phyloP scores from a whole-genome alignment of 2,888 invertebrate species.

The Andrena flavipes region DNA sequence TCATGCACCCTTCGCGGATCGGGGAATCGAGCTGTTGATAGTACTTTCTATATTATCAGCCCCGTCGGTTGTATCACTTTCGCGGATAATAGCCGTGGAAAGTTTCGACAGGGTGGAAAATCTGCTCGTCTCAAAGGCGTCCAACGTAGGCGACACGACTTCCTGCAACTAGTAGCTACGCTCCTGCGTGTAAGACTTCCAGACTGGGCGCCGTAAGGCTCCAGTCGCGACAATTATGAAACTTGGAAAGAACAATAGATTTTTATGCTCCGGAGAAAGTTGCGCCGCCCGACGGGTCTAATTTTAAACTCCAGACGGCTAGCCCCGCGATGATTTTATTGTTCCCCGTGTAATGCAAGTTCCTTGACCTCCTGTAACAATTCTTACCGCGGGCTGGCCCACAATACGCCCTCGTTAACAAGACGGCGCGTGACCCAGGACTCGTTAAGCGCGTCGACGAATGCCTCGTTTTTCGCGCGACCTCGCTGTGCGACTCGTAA shows the following conservation, averaged over 20 bases:
- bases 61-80: not conserved
- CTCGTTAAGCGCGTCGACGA: conserved; percentile 20
- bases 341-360: conserved; percentile 40
- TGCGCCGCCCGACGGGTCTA: conserved; percentile 21
- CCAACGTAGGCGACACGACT: not conserved
- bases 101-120: not conserved
- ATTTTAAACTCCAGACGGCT: conserved; percentile 49
- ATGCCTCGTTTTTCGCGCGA: not conserved
- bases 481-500: not conserved
- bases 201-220: not conserved
- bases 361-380: conserved; percentile 11
- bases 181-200: not conserved
- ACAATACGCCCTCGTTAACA: conserved; percentile 45
- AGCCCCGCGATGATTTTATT: conserved; percentile 46
- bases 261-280: conserved; percentile 47
- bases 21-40: conserved; percentile 21
- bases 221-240: conserved; percentile 40
- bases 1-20: conserved; percentile 23
- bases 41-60: not conserved
- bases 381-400: not conserved
- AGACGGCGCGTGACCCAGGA: conserved; percentile 5
- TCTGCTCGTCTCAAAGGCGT: not conserved
- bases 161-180: not conserved
- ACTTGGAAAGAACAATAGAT: conserved; percentile 55
- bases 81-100: conserved; percentile 6